Conservation (phyloP, 1,140 invertebrate species). For the Apolygus lucorum region DNA sequence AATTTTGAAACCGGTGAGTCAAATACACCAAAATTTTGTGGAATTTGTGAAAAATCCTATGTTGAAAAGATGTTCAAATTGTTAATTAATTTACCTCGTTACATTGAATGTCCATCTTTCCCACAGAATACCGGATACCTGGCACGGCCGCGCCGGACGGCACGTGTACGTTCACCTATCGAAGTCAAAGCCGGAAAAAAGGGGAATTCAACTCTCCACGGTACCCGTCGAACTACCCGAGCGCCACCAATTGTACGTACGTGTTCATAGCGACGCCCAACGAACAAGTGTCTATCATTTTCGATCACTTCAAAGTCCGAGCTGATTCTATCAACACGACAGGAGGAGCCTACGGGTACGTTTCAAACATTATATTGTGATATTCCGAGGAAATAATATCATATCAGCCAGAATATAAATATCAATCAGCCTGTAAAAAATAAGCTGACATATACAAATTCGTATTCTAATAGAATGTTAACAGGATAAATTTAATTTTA, state of each 20-base stretch:
- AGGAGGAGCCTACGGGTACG: slow-evolving; percentile 49
- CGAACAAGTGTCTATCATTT: slow-evolving; percentile 85
- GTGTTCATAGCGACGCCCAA: slow-evolving; percentile 73
- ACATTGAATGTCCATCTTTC: no score
- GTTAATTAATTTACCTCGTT: no score
- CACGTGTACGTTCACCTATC: slow-evolving; percentile 83
- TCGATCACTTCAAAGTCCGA: slow-evolving; percentile 85
- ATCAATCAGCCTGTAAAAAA: no score
- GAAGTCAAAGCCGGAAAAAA: slow-evolving; percentile 69
- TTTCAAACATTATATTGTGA: no score
- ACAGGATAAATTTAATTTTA: no score
- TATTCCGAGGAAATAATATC: no score
- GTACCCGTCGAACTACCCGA: slow-evolving; percentile 91
- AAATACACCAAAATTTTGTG: background rate
- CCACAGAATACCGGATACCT: slow-evolving; percentile 88
- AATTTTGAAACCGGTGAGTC: slow-evolving; percentile 72
- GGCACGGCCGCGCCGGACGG: slow-evolving; percentile 85
- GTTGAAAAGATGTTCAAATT: no score
- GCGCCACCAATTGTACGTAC: slow-evolving; percentile 86
- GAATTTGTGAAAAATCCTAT: no score
- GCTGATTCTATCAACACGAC: slow-evolving; percentile 51
- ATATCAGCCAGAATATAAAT: no score
- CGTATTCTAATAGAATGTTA: no score
- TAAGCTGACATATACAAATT: no score
- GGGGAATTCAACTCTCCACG: slow-evolving; percentile 93